phyloP scores from a whole-genome alignment of 2,797 vertebrate species.

The Rhabdophis nuchalis region DNA sequence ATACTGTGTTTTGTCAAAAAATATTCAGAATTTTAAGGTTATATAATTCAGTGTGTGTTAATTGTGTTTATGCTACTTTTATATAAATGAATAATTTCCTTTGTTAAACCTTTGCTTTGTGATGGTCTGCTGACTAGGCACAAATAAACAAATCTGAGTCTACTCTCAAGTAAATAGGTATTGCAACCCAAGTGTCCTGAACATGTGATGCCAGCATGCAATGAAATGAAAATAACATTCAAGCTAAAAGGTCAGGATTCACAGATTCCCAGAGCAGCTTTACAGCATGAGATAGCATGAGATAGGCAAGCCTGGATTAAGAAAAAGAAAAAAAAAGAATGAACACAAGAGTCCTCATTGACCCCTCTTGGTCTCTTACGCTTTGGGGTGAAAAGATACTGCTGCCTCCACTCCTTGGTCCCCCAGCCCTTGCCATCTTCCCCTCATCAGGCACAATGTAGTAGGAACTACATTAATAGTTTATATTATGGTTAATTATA shows the following conservation, averaged over 20 bases:
- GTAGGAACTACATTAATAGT: neutral
- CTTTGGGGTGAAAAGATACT: neutral
- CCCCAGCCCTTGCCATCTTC: neutral
- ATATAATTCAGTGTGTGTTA: neutral
- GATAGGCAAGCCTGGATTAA: neutral
- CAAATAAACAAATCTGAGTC: neutral
- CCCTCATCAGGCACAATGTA: no score
- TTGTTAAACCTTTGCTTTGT: neutral
- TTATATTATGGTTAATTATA: neutral
- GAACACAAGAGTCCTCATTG: neutral
- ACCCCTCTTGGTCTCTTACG: neutral
- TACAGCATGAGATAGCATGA: neutral
- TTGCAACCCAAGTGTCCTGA: neutral
- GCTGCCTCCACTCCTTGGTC: neutral
- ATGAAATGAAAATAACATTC: neutral
- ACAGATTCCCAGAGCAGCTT: neutral
- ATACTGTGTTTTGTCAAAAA: neutral
- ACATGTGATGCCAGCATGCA: neutral
- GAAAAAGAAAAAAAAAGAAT: neutral
- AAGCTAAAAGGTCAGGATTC: neutral
- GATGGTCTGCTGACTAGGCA: neutral
- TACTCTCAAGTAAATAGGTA: neutral
- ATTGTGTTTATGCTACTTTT: neutral
- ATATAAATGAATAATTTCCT: neutral
- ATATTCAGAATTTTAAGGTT: neutral